Evolutionary conservation across 2,888 invertebrate genomes (phyloP), one percentile per base, ranked within the genome.

Genomic region (Eilema sororculum): DNA sequence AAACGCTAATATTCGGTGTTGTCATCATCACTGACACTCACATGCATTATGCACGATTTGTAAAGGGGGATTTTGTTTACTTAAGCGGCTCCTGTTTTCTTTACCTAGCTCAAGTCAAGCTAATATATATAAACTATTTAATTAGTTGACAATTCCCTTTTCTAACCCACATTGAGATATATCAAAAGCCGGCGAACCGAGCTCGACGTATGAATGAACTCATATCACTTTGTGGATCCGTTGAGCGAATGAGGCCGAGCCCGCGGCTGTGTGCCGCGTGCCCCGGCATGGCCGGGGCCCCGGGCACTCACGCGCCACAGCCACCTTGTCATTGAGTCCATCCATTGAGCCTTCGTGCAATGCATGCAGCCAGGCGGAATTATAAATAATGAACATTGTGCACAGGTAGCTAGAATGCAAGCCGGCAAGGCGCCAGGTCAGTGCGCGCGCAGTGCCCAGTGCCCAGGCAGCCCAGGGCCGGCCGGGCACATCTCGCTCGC

Each of bases 251-350:
- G 46, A 68, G 41, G 3, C 28, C n/a, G 63, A 64, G 64, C 72
- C 74, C 69, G 77, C 74, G 64, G 79, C 77, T 75, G 78, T 68
- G 72, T 68, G 68, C 63, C 58, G 68, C 6, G 24, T n/a, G 24
- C 13, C 12, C 59, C 60, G 79, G 79, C 72, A 75, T 12, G 33
- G 6, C 66, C 52, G 5, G 2, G 5, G 71, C 71, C 72, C 78
- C 78, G 70, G 69, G 74, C 71, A 78, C 73, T 75, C 69, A 41
- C 61, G 28, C 57, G 70, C 72, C 67, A 24, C 52, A 12, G 20
- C 41, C 59, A 58, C 28, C 46, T 52, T 22, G 30, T 20, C 61
- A 56, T 67, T 16, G 24, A 10, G 5, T n/a, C n/a, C n/a, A 4
- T 3, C 37, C 65, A 30, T 22, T 28, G 22, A 30, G n/a, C n/a